Evolutionary conservation across 2,888 invertebrate species (phyloP), one percentile per base, ranked within the genome.

Genomic region (Physocephala rufipes): DNA sequence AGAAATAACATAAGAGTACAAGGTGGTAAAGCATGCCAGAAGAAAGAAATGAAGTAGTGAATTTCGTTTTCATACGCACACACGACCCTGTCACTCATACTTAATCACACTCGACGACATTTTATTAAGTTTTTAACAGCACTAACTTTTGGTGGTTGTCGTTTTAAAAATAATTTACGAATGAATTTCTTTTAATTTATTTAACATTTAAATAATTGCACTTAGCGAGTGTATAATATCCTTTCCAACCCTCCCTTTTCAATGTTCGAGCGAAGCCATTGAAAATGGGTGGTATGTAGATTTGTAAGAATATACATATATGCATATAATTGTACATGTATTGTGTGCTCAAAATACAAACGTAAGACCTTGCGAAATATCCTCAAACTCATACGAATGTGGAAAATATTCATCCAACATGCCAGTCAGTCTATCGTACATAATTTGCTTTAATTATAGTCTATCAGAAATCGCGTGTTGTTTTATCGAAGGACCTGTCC

Each of bases 371-470:
- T 36, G 36, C 36, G 9, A 36, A 36, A 36, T 36, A 36, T 36
- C 36, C 36, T 36, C 58, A 58, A 28, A 21, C 24, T 55, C 24
- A 15, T 28, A 58, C 26, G 58, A 58, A 36, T 28, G 19, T 26
- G 47, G 19, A 43, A 9, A 65, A 65, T 7, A 28, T 49, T 5
- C 61, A 71, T 74, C 73, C 75, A 66, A 74, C 74, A 73, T 36
- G 36, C 36, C 36, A 36, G 36, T 9, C 5, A 36, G 36, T 9
- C 36, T 36, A 36, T 36, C n/a, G 36, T 36, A 72, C 72, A 71
- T 72, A 75, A 76, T 75, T 76, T 76, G 49, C 68, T 63, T 61
- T 75, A 76, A 76, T 76, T 76, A 71, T 64, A 71, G 73, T 70
- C 68, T 62, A 68, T 68, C 61, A 68, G 62, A 30, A 51, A 68